phyloP scores from a whole-genome alignment of 2,113 vertebrate genomes.

The Cynopterus brachyotis region DNA sequence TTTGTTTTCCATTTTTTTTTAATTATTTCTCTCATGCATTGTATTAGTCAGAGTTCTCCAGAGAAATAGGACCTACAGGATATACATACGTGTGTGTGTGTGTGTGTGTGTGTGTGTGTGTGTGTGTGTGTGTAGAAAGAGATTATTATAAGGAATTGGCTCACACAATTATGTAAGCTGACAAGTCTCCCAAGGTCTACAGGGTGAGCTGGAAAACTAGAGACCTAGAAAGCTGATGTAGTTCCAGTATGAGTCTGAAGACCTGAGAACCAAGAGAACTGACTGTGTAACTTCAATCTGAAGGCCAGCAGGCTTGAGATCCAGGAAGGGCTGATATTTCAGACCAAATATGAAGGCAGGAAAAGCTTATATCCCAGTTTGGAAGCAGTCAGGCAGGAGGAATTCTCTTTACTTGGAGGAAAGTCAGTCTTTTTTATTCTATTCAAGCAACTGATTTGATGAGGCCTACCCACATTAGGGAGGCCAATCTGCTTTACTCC shows the following conservation, averaged over 20 bases:
- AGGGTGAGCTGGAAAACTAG: not conserved
- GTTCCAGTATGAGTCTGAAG: not conserved
- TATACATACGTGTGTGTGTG: not conserved
- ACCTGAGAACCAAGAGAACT: slow-evolving; percentile 3
- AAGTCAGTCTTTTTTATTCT: not conserved
- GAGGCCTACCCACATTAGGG: not conserved
- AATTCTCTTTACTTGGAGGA: not conserved
- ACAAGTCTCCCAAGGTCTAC: not conserved
- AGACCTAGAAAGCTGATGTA: not conserved
- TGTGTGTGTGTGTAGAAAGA: not conserved
- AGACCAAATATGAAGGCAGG: not conserved
- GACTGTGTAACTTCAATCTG: not conserved
- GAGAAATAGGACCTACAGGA: not conserved
- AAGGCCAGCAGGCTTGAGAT: not conserved
- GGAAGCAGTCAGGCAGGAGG: not conserved
- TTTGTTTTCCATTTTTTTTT: not conserved
- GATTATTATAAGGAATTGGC: not conserved
- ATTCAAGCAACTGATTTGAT: not conserved
- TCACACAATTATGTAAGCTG: not conserved
- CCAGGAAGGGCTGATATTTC: not conserved
- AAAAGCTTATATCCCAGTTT: not conserved
- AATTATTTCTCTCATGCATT: not conserved
- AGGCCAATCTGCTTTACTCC: not conserved
- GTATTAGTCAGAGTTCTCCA: not conserved
- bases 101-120: too few species aligned